Percentiles rank a stretch among this genome's conserved stretches.
These are phyloP conservation scores for Eubasilissa regina DNA, from an alignment of 1,140 invertebrate genomes.

Conservation along the genomic window DNA sequence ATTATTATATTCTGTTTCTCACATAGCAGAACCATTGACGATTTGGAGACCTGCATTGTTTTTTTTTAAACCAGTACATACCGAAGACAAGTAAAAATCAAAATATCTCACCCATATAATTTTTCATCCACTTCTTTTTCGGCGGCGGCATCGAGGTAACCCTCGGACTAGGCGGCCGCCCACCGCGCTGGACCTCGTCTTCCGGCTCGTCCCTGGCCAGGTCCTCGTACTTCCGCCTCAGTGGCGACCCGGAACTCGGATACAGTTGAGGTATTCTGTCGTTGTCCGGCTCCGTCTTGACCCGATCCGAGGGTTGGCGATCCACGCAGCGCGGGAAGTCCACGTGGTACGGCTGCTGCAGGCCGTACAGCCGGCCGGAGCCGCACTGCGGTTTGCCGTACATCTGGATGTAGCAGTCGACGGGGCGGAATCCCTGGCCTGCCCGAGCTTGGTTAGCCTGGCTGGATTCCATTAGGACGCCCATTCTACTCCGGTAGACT, in stretches of 20 bases:
- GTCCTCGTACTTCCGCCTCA: constrained; percentile 23
- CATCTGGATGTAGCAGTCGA: constrained; percentile 54
- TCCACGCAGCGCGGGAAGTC: not conserved
- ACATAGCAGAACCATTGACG: no score
- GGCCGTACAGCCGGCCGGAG: not conserved
- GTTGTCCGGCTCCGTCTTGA: not conserved
- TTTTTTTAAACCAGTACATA: no score
- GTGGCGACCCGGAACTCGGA: not conserved
- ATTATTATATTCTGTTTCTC: no score
- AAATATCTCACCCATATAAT: constrained; percentile 73
- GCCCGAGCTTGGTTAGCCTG: constrained; percentile 54
- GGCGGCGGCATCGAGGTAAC: constrained; percentile 71
- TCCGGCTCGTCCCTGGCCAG: not conserved
- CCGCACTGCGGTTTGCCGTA: constrained; percentile 38
- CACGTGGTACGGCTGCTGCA: constrained; percentile 25
- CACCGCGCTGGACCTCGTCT: not conserved
- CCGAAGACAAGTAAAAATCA: no score
- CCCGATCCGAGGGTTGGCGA: not conserved
- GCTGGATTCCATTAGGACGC: constrained; percentile 59
- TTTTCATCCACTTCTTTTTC: constrained; percentile 83
- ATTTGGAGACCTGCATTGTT: no score
- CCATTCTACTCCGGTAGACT: constrained; percentile 50
- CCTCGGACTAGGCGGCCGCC: constrained; percentile 15
- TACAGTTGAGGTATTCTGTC: not conserved
- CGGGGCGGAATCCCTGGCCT: constrained; percentile 40